phyloP scores from a whole-genome alignment of 2,888 invertebrate genomes.

The Phorcus lineatus region DNA sequence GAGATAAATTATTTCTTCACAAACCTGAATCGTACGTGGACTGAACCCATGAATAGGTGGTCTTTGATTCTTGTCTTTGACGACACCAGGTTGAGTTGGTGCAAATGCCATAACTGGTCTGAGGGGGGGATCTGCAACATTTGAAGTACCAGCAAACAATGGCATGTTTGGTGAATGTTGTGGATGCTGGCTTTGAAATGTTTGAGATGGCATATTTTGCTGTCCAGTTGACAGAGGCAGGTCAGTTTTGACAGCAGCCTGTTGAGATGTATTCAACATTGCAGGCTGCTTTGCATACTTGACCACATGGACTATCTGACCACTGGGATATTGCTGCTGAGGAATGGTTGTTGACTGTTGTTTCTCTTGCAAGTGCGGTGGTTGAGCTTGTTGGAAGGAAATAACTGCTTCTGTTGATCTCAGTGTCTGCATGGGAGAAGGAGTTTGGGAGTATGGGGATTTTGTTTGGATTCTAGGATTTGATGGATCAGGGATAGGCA shows the following conservation, averaged over 20 bases:
- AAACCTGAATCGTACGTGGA: slow-evolving; percentile 9
- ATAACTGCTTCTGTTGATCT: not conserved
- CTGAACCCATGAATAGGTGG: not conserved
- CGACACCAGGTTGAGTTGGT: too few relatives aligned
- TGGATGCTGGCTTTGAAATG: not conserved
- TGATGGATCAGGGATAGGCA: too few relatives aligned
- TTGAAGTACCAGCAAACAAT: not conserved
- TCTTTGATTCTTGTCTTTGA: too few relatives aligned
- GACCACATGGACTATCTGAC: slow-evolving; percentile 39
- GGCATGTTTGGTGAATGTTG: not conserved
- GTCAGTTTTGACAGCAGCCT: slow-evolving; percentile 48
- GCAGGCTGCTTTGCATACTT: not conserved
- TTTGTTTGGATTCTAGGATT: too few relatives aligned
- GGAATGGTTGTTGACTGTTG: not conserved
- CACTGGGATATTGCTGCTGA: slow-evolving; percentile 42
- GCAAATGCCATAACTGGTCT: not conserved
- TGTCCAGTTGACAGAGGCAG: not conserved
- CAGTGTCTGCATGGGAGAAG: not conserved
- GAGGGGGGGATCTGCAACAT: not conserved
- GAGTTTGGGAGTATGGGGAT: too few relatives aligned
- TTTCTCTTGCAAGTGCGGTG: slow-evolving; percentile 30
- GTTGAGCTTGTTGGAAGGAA: slow-evolving; percentile 6
- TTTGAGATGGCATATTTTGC: not conserved
- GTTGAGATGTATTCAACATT: slow-evolving; percentile 27
- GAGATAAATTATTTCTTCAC: too few relatives aligned